Conservation (phyloP, 2,797 vertebrate genomes). For the Lacerta viridis region DNA sequence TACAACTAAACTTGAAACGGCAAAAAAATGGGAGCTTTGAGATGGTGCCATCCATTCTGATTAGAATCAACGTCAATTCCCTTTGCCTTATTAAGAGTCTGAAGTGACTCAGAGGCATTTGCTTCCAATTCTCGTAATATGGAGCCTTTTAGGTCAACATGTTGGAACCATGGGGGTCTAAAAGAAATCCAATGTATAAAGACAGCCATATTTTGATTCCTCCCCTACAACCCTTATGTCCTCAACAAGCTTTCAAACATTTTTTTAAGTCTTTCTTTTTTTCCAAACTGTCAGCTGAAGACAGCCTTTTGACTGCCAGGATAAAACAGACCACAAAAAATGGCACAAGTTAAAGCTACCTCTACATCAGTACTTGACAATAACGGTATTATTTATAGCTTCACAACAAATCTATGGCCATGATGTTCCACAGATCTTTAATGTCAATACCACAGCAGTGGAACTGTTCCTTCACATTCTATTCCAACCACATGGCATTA, state of each 20-base stretch:
- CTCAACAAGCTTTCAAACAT: not conserved
- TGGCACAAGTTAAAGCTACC: not conserved
- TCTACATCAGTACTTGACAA: not conserved
- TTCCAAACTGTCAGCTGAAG: not conserved
- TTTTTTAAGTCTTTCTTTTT: not conserved
- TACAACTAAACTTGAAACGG: not conserved
- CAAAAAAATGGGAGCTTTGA: not conserved
- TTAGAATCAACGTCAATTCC: slow-evolving; percentile 4
- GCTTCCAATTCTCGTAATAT: not conserved
- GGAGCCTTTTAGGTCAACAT: not conserved
- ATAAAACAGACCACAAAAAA: not conserved
- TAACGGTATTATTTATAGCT: not conserved
- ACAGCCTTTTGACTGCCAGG: not conserved
- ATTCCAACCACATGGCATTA: not conserved
- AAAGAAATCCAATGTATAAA: slow-evolving; percentile 20
- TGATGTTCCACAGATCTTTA: not conserved
- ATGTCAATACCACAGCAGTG: not conserved
- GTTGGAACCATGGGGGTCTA: not conserved
- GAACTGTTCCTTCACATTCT: not conserved
- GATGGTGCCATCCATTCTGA: not conserved
- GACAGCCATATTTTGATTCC: not conserved
- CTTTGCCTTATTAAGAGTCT: not conserved
- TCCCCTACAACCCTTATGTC: not conserved
- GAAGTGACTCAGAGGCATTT: slow-evolving; percentile 16
- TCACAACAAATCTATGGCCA: not conserved